Percentiles rank a stretch among this genome's conserved stretches.
These are phyloP conservation scores for Parambassis ranga DNA, from an alignment of 2,797 vertebrate species.

Conservation along the genomic window DNA sequence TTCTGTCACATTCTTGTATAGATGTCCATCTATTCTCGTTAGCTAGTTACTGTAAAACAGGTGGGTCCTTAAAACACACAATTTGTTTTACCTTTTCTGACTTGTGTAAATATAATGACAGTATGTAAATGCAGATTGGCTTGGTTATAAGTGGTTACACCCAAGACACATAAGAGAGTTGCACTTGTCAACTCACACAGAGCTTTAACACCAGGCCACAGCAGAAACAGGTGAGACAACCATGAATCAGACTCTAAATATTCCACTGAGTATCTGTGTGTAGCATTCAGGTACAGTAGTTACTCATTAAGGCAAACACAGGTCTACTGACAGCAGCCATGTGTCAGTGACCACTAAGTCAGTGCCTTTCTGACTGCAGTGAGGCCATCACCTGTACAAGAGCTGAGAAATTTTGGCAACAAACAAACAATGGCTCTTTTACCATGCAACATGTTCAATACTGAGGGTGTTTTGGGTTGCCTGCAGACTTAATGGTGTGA, in stretches of 20 bases:
- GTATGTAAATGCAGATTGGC: no score
- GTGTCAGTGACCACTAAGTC: slow-evolving; percentile 54
- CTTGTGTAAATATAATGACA: no score
- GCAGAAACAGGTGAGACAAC: neutral
- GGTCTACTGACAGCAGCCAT: slow-evolving; percentile 19
- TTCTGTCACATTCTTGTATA: no score
- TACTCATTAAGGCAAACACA: slow-evolving; percentile 71
- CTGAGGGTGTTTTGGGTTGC: neutral
- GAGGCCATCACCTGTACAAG: neutral
- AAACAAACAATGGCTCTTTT: no score
- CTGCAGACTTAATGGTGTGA: neutral
- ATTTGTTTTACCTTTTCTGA: no score
- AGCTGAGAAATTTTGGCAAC: neutral
- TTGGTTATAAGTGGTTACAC: neutral
- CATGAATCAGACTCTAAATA: neutral
- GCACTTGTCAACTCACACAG: slow-evolving; percentile 11
- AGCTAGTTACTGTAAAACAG: no score
- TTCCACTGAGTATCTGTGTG: neutral
- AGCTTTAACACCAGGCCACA: slow-evolving; percentile 1
- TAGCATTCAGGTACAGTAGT: slow-evolving; percentile 36
- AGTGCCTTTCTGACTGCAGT: neutral
- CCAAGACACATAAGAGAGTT: neutral
- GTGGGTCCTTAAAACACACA: no score
- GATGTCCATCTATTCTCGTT: no score
- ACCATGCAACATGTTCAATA: no score